Evolutionary conservation across 2,113 vertebrate genomes (phyloP).

Genomic region (Nycticryphes semicollaris): DNA sequence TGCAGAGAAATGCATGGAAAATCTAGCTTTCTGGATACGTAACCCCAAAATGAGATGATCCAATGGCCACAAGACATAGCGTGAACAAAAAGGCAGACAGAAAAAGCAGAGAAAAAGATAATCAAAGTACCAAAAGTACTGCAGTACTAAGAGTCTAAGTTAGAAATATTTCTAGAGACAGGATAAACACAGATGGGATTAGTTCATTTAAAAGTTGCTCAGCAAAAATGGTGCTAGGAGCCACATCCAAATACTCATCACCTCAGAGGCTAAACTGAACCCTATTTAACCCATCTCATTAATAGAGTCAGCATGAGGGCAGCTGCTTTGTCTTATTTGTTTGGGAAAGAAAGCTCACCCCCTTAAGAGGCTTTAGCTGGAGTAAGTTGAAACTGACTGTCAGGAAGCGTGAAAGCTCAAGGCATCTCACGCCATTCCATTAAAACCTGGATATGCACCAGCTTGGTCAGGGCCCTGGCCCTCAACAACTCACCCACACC

Average conservation of each 20-base stretch:
- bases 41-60: not conserved
- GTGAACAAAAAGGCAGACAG: not conserved
- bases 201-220: not conserved
- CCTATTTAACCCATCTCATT: not conserved
- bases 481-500: not conserved
- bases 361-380: not conserved
- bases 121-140: not conserved
- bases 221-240: not conserved
- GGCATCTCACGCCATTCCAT: not conserved
- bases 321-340: not conserved
- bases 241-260: not conserved
- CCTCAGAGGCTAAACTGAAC: not conserved
- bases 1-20: not conserved
- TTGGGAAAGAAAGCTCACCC: not conserved
- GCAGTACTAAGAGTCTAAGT: not conserved
- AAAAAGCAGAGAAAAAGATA: not conserved
- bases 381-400: not conserved
- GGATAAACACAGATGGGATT: not conserved
- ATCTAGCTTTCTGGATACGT: not conserved
- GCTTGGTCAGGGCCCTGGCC: not conserved
- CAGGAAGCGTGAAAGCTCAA: not conserved
- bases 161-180: not conserved
- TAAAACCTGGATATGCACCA: not conserved
- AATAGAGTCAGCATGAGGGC: not conserved
- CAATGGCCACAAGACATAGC: not conserved